Evolutionary conservation across 2,888 invertebrate genomes (phyloP).

Genomic region (Lucinisca nassula): DNA sequence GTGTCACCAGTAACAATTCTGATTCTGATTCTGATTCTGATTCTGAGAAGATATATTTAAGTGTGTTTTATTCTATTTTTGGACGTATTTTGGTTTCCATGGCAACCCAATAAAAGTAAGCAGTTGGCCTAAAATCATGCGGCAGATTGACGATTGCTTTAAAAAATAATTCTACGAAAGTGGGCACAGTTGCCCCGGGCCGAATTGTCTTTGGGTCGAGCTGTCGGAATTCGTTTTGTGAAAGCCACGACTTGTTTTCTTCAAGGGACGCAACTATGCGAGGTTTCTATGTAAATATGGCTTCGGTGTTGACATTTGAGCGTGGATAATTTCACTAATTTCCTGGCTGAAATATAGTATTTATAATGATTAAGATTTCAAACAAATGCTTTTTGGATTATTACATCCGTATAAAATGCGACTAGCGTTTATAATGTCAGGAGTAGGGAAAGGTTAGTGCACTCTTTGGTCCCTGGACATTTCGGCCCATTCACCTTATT

Average conservation of each 20-base stretch:
- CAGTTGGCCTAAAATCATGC: too few species aligned
- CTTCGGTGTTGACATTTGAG: neutral
- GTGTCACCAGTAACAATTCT: too few species aligned
- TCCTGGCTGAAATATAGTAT: neutral
- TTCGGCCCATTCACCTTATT: neutral
- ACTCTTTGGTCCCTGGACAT: neutral
- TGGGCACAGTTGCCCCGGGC: too few species aligned
- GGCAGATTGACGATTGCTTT: too few species aligned
- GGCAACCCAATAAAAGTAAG: too few species aligned
- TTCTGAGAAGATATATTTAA: too few species aligned
- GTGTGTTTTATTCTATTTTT: too few species aligned
- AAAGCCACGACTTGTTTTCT: neutral
- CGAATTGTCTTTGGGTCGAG: too few species aligned
- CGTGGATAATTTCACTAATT: neutral
- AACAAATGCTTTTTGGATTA: neutral
- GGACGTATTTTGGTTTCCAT: too few species aligned
- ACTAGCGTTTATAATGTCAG: constrained; percentile 70
- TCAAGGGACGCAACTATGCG: neutral
- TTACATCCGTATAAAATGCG: constrained; percentile 46
- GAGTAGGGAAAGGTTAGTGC: constrained; percentile 70
- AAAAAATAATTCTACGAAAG: too few species aligned
- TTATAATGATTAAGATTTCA: neutral
- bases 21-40: too few species aligned
- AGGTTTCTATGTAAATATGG: constrained; percentile 8
- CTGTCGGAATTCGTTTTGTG: too few species aligned